phyloP scores from a whole-genome alignment of 2,113 vertebrate genomes.

The Falcunculus frontatus region DNA sequence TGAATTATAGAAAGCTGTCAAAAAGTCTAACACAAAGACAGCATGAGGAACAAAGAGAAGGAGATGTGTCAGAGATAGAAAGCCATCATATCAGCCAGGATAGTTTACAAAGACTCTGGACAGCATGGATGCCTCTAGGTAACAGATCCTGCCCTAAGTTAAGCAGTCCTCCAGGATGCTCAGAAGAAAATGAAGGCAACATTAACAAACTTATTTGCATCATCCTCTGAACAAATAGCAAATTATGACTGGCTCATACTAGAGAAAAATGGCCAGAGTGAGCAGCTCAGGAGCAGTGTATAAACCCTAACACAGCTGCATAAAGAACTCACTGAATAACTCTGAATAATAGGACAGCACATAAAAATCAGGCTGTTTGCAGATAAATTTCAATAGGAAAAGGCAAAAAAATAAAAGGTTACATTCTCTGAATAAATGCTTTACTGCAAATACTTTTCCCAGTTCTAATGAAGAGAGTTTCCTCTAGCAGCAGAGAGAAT shows the following conservation, averaged over 20 bases:
- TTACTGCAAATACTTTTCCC: background rate
- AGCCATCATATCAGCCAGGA: background rate
- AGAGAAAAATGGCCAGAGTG: background rate
- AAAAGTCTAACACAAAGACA: background rate
- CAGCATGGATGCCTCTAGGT: background rate
- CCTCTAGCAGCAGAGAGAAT: background rate
- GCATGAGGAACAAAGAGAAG: background rate
- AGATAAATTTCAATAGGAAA: background rate
- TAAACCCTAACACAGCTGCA: background rate
- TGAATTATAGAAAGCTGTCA: background rate
- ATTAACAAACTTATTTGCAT: background rate
- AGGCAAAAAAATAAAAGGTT: background rate
- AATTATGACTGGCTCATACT: background rate
- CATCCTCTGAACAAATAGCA: background rate
- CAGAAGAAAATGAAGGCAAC: background rate
- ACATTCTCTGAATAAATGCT: background rate
- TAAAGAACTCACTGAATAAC: background rate
- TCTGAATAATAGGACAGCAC: background rate
- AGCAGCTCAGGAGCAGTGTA: background rate
- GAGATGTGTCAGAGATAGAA: background rate
- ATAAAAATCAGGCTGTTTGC: conserved; percentile 2
- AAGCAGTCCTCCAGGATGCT: background rate
- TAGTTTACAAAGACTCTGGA: background rate
- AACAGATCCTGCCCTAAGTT: background rate
- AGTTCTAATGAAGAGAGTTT: background rate